Conservation (phyloP, 2,113 vertebrate genomes). For the Bufo gargarizans region DNA sequence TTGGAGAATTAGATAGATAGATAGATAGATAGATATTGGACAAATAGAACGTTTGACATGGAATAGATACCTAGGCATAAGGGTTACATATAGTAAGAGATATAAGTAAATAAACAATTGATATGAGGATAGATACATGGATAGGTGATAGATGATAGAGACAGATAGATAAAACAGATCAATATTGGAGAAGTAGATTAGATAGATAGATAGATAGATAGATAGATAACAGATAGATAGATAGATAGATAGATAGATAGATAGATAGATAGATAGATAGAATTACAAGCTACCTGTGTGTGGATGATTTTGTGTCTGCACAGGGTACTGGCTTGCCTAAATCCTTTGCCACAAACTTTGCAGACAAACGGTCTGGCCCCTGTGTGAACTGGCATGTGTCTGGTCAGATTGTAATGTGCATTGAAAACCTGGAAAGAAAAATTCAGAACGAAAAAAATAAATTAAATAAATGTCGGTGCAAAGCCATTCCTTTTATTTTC, state of each 20-base stretch:
- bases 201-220: background rate
- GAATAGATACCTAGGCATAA: background rate
- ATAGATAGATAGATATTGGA: background rate
- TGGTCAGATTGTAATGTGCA: constrained; percentile 97
- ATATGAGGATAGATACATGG: background rate
- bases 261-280: constrained; percentile 2
- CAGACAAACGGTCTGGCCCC: constrained; percentile 96
- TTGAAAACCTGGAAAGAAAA: constrained; percentile 85
- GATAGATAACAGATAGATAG: background rate
- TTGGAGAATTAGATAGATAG: background rate
- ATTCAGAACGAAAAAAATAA: background rate
- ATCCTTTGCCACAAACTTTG: constrained; percentile 97
- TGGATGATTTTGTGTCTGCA: constrained; percentile 98
- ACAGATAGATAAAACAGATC: background rate
- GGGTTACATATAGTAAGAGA: background rate
- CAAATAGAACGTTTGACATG: background rate
- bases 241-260: constrained; percentile 3
- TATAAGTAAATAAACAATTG: background rate
- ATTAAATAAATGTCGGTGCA: background rate
- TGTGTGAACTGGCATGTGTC: constrained; percentile 98
- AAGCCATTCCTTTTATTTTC: background rate
- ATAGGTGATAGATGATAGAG: constrained; percentile 14
- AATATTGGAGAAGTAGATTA: background rate
- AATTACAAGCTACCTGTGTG: constrained; percentile 84
- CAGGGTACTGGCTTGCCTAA: constrained; percentile 95